Percentiles rank a stretch among this genome's conserved stretches.
Conservation (phyloP, 2,113 vertebrate genomes). For the Nansenia antarctica region DNA sequence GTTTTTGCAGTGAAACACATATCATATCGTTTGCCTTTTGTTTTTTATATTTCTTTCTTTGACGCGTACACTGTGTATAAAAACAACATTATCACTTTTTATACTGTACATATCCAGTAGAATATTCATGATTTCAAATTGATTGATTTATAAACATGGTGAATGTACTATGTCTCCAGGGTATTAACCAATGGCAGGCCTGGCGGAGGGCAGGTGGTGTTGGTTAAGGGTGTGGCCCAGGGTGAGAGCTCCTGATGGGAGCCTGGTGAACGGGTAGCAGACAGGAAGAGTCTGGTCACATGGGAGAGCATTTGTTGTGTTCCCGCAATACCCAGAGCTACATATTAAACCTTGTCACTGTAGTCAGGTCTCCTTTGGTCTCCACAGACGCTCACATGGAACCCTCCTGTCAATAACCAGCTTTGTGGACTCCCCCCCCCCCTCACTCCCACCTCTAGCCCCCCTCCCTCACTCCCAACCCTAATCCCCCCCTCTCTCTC, state of each 20-base stretch:
- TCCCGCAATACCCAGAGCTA: slow-evolving; percentile 84
- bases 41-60: neutral
- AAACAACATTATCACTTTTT: no score
- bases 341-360: slow-evolving; percentile 92
- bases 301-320: slow-evolving; percentile 80
- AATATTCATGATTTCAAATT: neutral
- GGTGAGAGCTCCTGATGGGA: slow-evolving; percentile 86
- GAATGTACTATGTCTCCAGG: neutral
- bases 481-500: no score
- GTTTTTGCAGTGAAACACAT: neutral
- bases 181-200: slow-evolving; percentile 60
- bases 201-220: slow-evolving; percentile 75
- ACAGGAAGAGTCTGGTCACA: slow-evolving; percentile 91
- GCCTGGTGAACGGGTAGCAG: slow-evolving; percentile 71
- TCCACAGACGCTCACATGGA: slow-evolving; percentile 82
- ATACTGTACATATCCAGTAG: neutral
- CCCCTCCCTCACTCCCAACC: no score
- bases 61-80: no score
- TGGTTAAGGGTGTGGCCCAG: slow-evolving; percentile 82
- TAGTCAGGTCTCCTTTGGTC: slow-evolving; percentile 84
- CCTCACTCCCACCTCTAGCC: no score
- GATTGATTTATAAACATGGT: neutral
- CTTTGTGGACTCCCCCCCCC: slow-evolving; percentile 76
- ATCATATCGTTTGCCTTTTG: neutral
- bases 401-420: slow-evolving; percentile 85